phyloP scores from a whole-genome alignment of 1,140 invertebrate genomes.

The Proctacanthus coquilletti region DNA sequence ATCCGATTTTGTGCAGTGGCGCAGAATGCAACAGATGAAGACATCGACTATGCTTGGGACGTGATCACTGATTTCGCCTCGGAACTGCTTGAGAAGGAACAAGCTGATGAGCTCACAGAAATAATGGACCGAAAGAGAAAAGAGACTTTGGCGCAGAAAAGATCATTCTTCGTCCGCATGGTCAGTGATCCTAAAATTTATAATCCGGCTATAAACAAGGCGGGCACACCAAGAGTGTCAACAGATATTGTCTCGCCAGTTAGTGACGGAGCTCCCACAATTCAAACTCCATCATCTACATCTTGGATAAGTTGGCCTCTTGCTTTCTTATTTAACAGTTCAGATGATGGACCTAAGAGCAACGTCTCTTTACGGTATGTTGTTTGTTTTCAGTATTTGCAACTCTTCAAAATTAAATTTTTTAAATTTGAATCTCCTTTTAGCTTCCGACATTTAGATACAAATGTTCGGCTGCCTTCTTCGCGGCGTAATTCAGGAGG shows the following conservation, averaged over 20 bases:
- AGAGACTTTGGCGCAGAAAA: slow-evolving; percentile 69
- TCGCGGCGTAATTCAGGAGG: slow-evolving; percentile 30
- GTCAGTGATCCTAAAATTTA: slow-evolving; percentile 93
- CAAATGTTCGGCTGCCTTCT: slow-evolving; percentile 50
- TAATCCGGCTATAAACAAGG: slow-evolving; percentile 70
- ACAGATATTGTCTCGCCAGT: slow-evolving; percentile 28
- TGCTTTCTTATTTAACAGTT: slow-evolving; percentile 62
- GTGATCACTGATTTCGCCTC: slow-evolving; percentile 72
- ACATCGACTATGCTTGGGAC: slow-evolving; percentile 86
- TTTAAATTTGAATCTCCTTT: slow-evolving; percentile 3
- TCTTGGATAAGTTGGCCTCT: slow-evolving; percentile 86
- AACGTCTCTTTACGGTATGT: slow-evolving; percentile 64
- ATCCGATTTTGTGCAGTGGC: slow-evolving; percentile 93
- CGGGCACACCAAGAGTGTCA: slow-evolving; percentile 37
- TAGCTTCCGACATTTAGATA: slow-evolving; percentile 67
- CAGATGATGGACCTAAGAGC: slow-evolving; percentile 44
- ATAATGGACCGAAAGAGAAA: slow-evolving; percentile 46
- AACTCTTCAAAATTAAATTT: slow-evolving; percentile 3
- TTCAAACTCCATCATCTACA: slow-evolving; percentile 32
- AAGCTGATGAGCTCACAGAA: slow-evolving; percentile 49
- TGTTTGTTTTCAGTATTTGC: slow-evolving; percentile 2
- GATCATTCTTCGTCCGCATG: slow-evolving; percentile 94
- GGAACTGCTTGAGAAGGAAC: slow-evolving; percentile 61
- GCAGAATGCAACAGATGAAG: slow-evolving; percentile 72
- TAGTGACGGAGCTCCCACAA: slow-evolving; percentile 29